phyloP scores from a whole-genome alignment of 2,797 vertebrate genomes.

The Mus spretus region DNA sequence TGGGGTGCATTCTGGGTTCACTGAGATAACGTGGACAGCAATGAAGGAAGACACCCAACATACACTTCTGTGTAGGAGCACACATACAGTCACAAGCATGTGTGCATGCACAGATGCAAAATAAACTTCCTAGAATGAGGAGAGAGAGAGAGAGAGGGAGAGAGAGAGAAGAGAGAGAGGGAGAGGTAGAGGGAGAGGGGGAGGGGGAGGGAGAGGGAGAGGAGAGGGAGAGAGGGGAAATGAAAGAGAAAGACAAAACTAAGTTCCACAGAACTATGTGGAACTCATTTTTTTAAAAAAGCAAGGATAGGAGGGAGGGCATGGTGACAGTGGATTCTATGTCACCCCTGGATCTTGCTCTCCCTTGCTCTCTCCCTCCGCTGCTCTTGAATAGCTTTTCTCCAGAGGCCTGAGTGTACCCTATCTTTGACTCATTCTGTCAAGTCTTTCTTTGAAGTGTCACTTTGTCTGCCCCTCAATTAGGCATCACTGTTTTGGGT shows the following conservation, averaged over 20 bases:
- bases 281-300: neutral
- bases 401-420: neutral
- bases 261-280: neutral
- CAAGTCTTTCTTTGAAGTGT: neutral
- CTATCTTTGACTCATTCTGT: neutral
- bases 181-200: too few relatives aligned
- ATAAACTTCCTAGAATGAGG: neutral
- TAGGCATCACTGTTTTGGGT: neutral
- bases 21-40: neutral
- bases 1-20: neutral
- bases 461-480: neutral
- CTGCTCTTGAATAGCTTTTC: neutral
- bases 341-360: neutral
- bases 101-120: neutral
- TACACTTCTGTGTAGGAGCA: neutral
- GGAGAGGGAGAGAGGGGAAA: too few relatives aligned
- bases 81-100: neutral
- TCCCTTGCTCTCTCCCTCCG: neutral
- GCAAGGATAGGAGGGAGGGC: neutral
- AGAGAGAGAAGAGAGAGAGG: neutral
- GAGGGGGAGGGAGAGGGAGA: too few relatives aligned
- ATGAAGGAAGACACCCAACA: neutral
- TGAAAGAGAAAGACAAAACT: neutral
- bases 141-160: neutral
- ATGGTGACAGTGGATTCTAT: neutral